Base-by-base conservation (phyloP, 2,888 invertebrate species). In the Cephus pulcher region DNA sequence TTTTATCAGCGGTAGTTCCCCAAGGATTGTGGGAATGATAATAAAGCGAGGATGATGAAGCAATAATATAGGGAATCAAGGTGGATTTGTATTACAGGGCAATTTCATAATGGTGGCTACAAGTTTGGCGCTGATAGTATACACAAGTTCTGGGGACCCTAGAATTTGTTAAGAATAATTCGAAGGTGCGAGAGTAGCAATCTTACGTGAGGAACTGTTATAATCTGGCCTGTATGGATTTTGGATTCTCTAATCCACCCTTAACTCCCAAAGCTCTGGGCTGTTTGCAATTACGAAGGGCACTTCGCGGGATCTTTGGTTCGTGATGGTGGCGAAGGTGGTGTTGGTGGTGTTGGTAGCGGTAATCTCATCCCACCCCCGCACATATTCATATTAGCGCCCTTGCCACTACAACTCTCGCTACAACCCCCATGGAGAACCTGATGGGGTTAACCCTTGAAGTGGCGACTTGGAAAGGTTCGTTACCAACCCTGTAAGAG, bases 281-380 rank as follows among this genome's bases (percentile, higher is more conserved):
- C 82, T 85, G 83, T 84, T 85, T 84, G 82, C 83, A 85, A 84
- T 86, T 86, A 85, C 85, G 83, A 84, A 84, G 84, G 83, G 83
- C 81, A 84, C 84, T 86, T 83, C 79, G 82, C 78, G 80, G 81
- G 83, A 84, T 84, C 81, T 82, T 83, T 75, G 83, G 80, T 75
- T 81, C 78, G 74, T 33, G 78, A 75, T 69, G 75, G 75, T 78
- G 71, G 75, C 40, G 37, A 75, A 74, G 78, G 78, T 71, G 74
- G 69, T 40, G 78, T 6, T 56, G 78, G 75, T 75, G 32, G 74
- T 70, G 70, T 70, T 56, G 70, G 78, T 33, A 33, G 75, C 71
- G 75, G 73, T 82, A 82, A 84, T 85, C 83, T 83, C 79, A 75
- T 77, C 77, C 77, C 78, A 76, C 77, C 73, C 73, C 74, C 34